These are phyloP conservation scores for Polydrusus cervinus DNA, from an alignment of 2,888 invertebrate genomes.

Conservation along the genomic window DNA sequence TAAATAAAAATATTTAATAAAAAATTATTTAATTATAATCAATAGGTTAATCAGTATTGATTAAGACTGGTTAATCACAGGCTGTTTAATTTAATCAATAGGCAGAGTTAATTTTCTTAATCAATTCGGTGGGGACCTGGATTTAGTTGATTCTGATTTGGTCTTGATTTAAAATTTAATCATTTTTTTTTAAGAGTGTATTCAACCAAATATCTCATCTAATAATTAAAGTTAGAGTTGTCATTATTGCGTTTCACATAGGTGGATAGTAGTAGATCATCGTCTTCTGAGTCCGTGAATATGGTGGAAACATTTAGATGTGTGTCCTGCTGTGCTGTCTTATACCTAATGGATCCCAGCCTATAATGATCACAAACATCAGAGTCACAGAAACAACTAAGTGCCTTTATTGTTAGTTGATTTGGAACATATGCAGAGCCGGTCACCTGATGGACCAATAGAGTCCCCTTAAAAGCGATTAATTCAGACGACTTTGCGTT, in stretches of 20 bases:
- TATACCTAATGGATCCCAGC: constrained; percentile 5
- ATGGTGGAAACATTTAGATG: neutral
- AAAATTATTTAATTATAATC: too few species aligned
- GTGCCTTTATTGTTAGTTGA: constrained; percentile 33
- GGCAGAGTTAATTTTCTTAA: too few species aligned
- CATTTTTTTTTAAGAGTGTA: too few species aligned
- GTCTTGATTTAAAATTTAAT: too few species aligned
- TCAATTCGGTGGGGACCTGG: too few species aligned
- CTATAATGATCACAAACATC: constrained; percentile 17
- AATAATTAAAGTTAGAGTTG: too few species aligned
- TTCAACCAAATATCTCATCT: too few species aligned
- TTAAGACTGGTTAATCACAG: too few species aligned
- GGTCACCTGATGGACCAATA: constrained; percentile 45
- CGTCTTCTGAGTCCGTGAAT: neutral
- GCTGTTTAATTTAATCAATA: too few species aligned
- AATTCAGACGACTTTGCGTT: constrained; percentile 25
- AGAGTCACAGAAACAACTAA: constrained; percentile 42
- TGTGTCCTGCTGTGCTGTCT: neutral
- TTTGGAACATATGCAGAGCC: constrained; percentile 36
- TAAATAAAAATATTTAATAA: too few species aligned
- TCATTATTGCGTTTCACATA: neutral
- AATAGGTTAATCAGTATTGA: too few species aligned
- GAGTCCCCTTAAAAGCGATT: constrained; percentile 2
- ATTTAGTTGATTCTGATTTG: too few species aligned
- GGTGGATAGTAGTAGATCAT: neutral